phyloP scores from a whole-genome alignment of 2,113 vertebrate species.

The Paradoxurus hermaphroditus region DNA sequence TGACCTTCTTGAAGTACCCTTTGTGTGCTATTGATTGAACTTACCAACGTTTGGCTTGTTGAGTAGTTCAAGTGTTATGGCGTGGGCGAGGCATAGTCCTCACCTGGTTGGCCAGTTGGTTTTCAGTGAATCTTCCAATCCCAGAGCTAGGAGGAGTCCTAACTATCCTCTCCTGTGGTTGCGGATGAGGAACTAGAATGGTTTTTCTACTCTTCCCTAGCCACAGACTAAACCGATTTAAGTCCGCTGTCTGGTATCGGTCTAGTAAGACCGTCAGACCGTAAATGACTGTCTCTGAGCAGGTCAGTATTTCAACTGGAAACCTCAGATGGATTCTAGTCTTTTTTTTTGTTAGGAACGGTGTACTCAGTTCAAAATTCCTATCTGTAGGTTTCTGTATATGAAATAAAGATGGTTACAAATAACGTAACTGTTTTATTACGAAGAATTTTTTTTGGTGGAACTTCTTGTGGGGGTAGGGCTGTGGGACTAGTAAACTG shows the following conservation, averaged over 20 bases:
- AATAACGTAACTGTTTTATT: neutral
- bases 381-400: neutral
- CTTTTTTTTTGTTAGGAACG: too few relatives aligned
- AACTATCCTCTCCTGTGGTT: neutral
- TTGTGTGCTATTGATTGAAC: neutral
- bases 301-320: neutral
- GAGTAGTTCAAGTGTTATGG: neutral
- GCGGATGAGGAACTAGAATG: neutral
- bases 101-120: neutral
- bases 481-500: neutral
- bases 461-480: neutral
- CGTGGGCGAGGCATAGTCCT: neutral
- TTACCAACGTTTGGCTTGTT: neutral
- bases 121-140: neutral
- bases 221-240: neutral
- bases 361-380: neutral
- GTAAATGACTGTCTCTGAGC: neutral
- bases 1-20: neutral
- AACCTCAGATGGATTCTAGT: neutral
- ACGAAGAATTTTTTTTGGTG: neutral
- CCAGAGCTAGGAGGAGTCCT: neutral
- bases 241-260: neutral
- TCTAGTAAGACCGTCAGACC: neutral
- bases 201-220: neutral
- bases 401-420: neutral